Evolutionary conservation across 2,113 vertebrate species (phyloP).

Genomic region (Salvelinus fontinalis): DNA sequence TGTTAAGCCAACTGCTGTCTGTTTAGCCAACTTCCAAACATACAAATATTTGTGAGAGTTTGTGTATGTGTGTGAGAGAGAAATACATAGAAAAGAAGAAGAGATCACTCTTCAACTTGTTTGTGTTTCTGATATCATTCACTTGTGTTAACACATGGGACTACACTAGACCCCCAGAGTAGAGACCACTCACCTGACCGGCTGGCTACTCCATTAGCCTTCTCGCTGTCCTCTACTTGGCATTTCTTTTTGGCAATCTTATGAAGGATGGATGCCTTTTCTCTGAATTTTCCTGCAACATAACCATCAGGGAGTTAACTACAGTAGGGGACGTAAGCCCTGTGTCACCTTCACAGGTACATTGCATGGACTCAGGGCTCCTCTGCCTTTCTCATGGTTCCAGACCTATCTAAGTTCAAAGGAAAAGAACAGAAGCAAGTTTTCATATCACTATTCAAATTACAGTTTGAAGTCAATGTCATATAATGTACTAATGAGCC

Average conservation of each 20-base stretch:
- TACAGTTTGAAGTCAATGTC: conserved; percentile 34
- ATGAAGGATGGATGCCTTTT: conserved; percentile 96
- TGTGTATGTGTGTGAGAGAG: too few relatives aligned
- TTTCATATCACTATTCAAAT: not conserved
- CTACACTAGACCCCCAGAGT: not conserved
- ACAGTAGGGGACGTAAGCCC: not conserved
- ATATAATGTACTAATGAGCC: conserved; percentile 56
- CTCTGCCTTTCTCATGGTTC: not conserved
- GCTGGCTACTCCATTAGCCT: conserved; percentile 86
- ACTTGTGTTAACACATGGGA: not conserved
- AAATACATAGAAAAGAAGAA: too few relatives aligned
- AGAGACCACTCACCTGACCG: conserved; percentile 76
- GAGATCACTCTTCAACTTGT: too few relatives aligned
- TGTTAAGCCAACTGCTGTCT: too few relatives aligned
- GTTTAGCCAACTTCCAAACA: too few relatives aligned
- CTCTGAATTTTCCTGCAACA: conserved; percentile 90
- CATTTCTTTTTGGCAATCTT: conserved; percentile 99
- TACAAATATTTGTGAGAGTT: too few relatives aligned
- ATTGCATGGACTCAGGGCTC: not conserved
- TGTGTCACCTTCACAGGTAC: not conserved
- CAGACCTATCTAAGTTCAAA: not conserved
- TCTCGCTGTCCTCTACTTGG: conserved; percentile 91
- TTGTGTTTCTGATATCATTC: too few relatives aligned
- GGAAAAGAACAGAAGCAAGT: conserved; percentile 27
- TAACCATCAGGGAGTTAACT: not conserved